These are phyloP conservation scores for Cosmia trapezina DNA, from an alignment of 2,888 invertebrate genomes.

Conservation along the genomic window DNA sequence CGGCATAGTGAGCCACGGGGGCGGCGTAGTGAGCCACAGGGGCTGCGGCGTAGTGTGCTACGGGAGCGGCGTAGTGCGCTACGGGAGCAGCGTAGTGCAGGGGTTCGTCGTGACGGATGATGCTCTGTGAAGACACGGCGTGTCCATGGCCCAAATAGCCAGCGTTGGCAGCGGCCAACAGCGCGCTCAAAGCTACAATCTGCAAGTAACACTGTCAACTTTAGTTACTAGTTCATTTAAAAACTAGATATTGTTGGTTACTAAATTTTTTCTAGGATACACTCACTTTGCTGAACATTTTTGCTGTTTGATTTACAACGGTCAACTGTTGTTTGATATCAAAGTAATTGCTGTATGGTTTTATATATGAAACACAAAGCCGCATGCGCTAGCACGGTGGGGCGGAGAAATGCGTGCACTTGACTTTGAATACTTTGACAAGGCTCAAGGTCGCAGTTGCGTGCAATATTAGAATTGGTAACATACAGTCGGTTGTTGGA, in stretches of 20 bases:
- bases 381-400: conserved; percentile 51
- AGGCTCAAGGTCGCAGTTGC: conserved; percentile 15
- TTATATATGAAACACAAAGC: conserved; percentile 55
- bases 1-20: conserved; percentile 61
- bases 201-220: conserved; percentile 21
- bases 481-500: too few relatives aligned
- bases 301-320: conserved; percentile 71
- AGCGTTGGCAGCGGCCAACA: conserved; percentile 76
- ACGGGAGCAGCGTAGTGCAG: conserved; percentile 63
- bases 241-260: accelerated
- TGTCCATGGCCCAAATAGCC: conserved; percentile 68
- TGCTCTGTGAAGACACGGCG: conserved; percentile 62
- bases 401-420: conserved; percentile 59
- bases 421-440: conserved; percentile 44
- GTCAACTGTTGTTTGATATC: conserved; percentile 75
- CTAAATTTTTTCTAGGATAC: not conserved
- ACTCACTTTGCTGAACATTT: conserved; percentile 84
- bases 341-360: conserved; percentile 68
- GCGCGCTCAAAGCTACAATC: conserved; percentile 58
- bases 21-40: conserved; percentile 66
- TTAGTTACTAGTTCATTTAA: not conserved
- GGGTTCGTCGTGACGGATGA: conserved; percentile 65
- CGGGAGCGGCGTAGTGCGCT: conserved; percentile 64
- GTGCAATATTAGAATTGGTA: too few relatives aligned
- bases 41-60: conserved; percentile 65